Evolutionary conservation across 1,140 invertebrate genomes (phyloP), one percentile per base, ranked within the genome.

Genomic region (Zaprionus ghesquierei): DNA sequence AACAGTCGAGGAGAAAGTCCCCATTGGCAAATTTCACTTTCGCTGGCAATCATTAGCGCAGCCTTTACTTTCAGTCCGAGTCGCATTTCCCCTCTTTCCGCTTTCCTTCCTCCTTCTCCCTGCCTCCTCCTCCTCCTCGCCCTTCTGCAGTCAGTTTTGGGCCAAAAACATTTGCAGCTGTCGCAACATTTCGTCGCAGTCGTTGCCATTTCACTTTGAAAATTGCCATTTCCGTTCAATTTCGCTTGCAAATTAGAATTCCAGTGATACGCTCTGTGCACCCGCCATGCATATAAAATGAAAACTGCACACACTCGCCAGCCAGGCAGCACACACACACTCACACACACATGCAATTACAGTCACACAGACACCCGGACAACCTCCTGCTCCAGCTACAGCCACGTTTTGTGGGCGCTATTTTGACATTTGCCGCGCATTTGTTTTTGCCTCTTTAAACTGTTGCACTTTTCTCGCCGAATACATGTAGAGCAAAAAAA

Each of bases 201-300:
- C 71, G 78, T 68, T 81, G 81, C 78, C 78, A 87, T 89, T 89
- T 87, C 84, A 87, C 84, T 87, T 87, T 89, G 84, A 87, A 87
- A 87, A 89, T 89, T 89, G 85, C 77, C 85, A 89, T 89, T 89
- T 89, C 84, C 84, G 85, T 89, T 89, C 85, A 89, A 89, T 89
- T 89, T 89, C 84, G 77, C 85, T 89, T 77, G 80, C 85, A 89
- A 89, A 89, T 89, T 84, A 84, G 84, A 89, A 89, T 89, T 89
- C 79, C 84, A 87, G 84, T 89, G 84, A 87, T 87, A 89, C 58
- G 84, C 84, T 84, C 72, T 59, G 60, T 68, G 66, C 75, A 69
- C 71, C 73, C 79, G 74, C 53, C 81, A 81, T 86, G 81, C 81
- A 86, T 86, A 76, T 76, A 51, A 72, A 81, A 86, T 82, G 79